phyloP scores from a whole-genome alignment of 1,140 invertebrate genomes.

The Eufriesea mexicana region DNA sequence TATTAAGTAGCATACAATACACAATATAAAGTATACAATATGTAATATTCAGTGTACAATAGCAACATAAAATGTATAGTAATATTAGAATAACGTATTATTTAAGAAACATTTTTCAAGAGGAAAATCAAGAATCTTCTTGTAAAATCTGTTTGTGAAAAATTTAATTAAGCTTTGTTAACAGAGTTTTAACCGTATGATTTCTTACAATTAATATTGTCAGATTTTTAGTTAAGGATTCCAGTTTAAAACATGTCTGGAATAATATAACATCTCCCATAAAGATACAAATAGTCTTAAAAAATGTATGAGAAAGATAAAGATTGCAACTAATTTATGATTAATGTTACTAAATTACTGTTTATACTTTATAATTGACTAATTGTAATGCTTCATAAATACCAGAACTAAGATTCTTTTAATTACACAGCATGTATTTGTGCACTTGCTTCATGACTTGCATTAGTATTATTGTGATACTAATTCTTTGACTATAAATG shows the following conservation, averaged over 20 bases:
- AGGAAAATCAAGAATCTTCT: not conserved
- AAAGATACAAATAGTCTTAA: not conserved
- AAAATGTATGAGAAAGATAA: not conserved
- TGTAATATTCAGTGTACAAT: not conserved
- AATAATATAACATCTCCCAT: not conserved
- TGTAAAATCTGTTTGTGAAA: not conserved
- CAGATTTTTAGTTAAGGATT: not conserved
- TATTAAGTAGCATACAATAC: too few species aligned
- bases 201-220: not conserved
- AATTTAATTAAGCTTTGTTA: not conserved
- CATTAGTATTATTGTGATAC: too few species aligned
- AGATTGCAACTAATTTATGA: not conserved
- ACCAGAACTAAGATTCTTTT: too few species aligned
- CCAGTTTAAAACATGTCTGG: not conserved
- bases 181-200: not conserved
- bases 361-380: not conserved
- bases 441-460: too few species aligned
- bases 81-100: not conserved
- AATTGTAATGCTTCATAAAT: not conserved
- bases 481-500: not conserved
- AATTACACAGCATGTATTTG: too few species aligned
- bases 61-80: not conserved
- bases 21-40: not conserved
- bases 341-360: not conserved
- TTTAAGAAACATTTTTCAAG: not conserved